Base-by-base conservation (phyloP, 2,888 invertebrate genomes). In the Drosophila formosana region DNA sequence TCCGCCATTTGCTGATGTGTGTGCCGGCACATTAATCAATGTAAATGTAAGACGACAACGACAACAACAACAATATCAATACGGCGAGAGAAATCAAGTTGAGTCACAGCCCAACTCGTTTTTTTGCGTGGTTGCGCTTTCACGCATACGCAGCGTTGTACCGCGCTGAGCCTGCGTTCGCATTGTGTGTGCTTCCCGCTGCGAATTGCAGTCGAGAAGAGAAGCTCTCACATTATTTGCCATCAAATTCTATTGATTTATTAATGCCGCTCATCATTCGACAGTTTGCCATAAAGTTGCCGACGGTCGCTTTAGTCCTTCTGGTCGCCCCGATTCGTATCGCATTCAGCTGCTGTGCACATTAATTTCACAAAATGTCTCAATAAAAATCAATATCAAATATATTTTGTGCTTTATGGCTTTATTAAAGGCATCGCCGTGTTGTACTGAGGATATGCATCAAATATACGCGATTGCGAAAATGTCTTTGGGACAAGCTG, bases 201-300 rank as follows among this genome's bases (percentile, higher is more conserved):
- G 50, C 26, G 83, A 62, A 65, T 65, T 66, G 69, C 81, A 67
- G 65, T 52, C 53, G 56, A 52, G 37, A 11, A 11, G 56, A 52
- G 37, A 11, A 11, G 50, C 74, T 71, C 62, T 74, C 53, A 74
- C 63, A 85, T 82, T 57, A 85, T 85, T 85, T 67, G 66, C 75
- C 88, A 88, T 83, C 83, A 75, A 88, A 77, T 75, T 75, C 70
- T 75, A 80, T 83, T 88, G 88, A 83, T 82, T 82, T 88, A 88
- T 83, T 88, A 69, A 77, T 82, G 82, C 37, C 77, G 64, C 73
- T 75, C 87, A 84, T 78, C 75, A 61, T 65, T 66, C 69, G 72
- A 75, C 85, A 70, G 52, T 75, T 37, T 75, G 64, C 75, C 60
- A 74, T 76, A 73, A 75, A 75, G 65, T 41, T 69, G 49, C 37